Conservation (phyloP, 35 echinoderm and acorn worm genomes). For the Apostichopus parvimensis region DNA sequence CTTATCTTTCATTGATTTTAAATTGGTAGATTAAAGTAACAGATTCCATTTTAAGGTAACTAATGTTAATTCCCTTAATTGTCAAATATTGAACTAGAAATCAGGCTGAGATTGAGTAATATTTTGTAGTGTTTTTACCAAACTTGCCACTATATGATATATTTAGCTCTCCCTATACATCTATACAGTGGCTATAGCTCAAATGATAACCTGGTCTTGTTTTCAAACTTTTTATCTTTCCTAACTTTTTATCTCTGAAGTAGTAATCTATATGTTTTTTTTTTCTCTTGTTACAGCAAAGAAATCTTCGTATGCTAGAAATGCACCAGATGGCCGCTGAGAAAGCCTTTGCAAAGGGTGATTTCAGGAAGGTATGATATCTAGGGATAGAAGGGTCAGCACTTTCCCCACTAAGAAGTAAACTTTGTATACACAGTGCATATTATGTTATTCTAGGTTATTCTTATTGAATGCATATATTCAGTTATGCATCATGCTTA, state of each 20-base stretch:
- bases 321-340: conserved; percentile 54
- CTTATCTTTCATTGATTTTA: too few relatives aligned
- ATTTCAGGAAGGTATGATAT: conserved; percentile 86
- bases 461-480: background rate
- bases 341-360: conserved; percentile 68
- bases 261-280: background rate
- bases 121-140: too few relatives aligned
- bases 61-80: too few relatives aligned
- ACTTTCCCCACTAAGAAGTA: too few relatives aligned
- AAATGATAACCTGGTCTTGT: background rate
- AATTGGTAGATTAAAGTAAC: too few relatives aligned
- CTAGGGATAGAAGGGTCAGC: background rate
- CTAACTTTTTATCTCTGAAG: background rate
- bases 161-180: too few relatives aligned
- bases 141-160: too few relatives aligned
- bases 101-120: too few relatives aligned
- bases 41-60: too few relatives aligned
- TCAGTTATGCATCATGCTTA: background rate
- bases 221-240: conserved; percentile 2
- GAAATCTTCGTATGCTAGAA: conserved; percentile 56
- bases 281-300: conserved; percentile 25
- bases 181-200: too few relatives aligned
- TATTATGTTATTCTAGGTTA: background rate
- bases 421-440: background rate
- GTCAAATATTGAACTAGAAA: too few relatives aligned